Evolutionary conservation across 2,888 invertebrate genomes (phyloP).

Genomic region (Cryptophagus acutangulus): DNA sequence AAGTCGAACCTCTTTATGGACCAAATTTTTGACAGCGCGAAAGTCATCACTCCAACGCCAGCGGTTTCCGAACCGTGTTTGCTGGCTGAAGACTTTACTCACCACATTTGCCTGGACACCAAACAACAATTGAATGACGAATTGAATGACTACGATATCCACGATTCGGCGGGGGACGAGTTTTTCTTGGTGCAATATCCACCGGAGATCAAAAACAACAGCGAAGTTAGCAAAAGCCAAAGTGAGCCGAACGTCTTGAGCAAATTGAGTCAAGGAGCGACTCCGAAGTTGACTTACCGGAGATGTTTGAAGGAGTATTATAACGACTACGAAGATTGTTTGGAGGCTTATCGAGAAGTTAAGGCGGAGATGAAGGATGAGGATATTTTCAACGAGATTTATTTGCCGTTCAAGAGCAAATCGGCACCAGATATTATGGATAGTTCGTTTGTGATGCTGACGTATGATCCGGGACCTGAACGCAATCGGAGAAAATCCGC

Average conservation of each 20-base stretch:
- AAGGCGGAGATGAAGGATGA: constrained; percentile 43
- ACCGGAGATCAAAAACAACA: constrained; percentile 18
- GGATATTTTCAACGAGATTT: constrained; percentile 39
- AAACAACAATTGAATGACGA: constrained; percentile 36
- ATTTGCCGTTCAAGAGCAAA: constrained; percentile 49
- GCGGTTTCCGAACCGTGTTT: constrained; percentile 34
- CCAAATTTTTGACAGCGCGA: constrained; percentile 21
- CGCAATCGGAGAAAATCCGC: constrained; percentile 54
- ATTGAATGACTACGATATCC: constrained; percentile 37
- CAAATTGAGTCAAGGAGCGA: no score
- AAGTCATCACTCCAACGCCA: constrained; percentile 14
- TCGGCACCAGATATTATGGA: constrained; percentile 55
- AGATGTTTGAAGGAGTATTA: constrained; percentile 54
- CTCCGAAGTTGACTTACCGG: constrained; percentile 31
- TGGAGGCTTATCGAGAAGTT: constrained; percentile 48
- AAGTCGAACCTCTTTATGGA: constrained; percentile 28
- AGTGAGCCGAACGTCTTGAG: constrained; percentile 41
- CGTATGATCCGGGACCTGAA: constrained; percentile 51
- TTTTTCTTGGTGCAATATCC: constrained; percentile 46
- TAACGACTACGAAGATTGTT: constrained; percentile 60
- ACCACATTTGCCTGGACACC: constrained; percentile 36
- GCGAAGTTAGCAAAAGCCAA: constrained; percentile 35
- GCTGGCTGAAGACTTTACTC: constrained; percentile 23
- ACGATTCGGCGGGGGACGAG: constrained; percentile 32
- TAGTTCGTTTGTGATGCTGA: constrained; percentile 43